Conservation (phyloP, 2,797 vertebrate genomes). For the Euphonia xanthogaster region DNA sequence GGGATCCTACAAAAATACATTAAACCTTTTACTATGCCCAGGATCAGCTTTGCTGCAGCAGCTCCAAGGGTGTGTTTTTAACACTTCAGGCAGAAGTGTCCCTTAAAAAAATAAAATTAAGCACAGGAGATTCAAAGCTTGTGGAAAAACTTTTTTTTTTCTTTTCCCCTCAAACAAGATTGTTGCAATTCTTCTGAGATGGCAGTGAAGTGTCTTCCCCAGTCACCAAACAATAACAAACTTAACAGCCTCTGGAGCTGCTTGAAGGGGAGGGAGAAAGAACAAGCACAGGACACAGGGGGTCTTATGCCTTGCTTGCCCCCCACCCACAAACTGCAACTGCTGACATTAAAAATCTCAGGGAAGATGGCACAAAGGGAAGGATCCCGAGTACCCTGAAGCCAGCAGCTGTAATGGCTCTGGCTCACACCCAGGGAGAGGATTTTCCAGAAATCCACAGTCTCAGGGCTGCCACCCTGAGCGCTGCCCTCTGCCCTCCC, state of each 20-base stretch:
- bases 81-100: not conserved
- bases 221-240: not conserved
- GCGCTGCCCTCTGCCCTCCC: not conserved
- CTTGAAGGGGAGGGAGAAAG: not conserved
- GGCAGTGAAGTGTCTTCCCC: not conserved
- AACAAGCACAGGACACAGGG: not conserved
- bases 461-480: not conserved
- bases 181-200: not conserved
- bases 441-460: not conserved
- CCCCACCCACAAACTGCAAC: not conserved
- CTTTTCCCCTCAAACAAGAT: not conserved
- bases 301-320: rapidly evolving
- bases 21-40: conserved; percentile 15
- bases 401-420: not conserved
- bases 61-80: conserved; percentile 29
- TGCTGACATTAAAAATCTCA: not conserved
- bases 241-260: not conserved
- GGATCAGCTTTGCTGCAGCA: not conserved
- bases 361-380: not conserved
- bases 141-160: not conserved
- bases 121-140: not conserved
- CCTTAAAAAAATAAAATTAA: not conserved
- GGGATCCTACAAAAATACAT: conserved; percentile 29
- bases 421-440: not conserved
- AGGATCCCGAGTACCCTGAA: not conserved